Conservation (phyloP, 2,888 invertebrate species). For the Automeris io region DNA sequence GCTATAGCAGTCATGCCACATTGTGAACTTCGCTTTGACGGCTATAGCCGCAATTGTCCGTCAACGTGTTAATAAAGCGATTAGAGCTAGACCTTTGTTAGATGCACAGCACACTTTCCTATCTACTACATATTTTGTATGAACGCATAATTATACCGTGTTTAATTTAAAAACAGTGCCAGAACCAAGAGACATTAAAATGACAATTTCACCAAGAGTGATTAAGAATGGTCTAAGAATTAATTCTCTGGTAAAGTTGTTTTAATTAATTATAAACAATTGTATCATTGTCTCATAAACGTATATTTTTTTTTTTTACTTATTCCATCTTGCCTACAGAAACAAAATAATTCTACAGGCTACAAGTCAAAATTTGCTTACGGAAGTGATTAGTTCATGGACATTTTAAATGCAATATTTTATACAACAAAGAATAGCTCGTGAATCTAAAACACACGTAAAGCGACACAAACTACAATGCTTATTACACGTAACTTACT, state of each 20-base stretch:
- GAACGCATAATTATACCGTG: background rate
- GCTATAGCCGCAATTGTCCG: no score
- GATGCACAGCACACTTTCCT: background rate
- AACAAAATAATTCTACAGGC: no score
- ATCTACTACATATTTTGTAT: background rate
- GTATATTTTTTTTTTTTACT: no score
- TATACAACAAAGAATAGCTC: no score
- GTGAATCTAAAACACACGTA: background rate
- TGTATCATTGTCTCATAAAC: slow-evolving; percentile 2
- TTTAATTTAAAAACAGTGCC: no score
- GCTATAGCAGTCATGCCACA: no score
- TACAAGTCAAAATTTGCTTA: no score
- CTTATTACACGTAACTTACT: slow-evolving; percentile 78
- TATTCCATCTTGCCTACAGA: no score
- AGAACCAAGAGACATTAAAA: background rate
- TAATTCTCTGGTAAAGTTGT: background rate
- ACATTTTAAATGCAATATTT: no score
- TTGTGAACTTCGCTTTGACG: no score
- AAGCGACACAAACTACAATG: slow-evolving; percentile 19
- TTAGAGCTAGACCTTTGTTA: background rate
- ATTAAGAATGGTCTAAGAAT: background rate
- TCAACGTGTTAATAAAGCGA: slow-evolving; percentile 1
- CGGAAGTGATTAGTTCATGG: no score
- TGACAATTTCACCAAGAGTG: background rate
- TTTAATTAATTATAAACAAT: background rate